phyloP scores from a whole-genome alignment of 2,113 vertebrate genomes.

The Malurus cyaneus region DNA sequence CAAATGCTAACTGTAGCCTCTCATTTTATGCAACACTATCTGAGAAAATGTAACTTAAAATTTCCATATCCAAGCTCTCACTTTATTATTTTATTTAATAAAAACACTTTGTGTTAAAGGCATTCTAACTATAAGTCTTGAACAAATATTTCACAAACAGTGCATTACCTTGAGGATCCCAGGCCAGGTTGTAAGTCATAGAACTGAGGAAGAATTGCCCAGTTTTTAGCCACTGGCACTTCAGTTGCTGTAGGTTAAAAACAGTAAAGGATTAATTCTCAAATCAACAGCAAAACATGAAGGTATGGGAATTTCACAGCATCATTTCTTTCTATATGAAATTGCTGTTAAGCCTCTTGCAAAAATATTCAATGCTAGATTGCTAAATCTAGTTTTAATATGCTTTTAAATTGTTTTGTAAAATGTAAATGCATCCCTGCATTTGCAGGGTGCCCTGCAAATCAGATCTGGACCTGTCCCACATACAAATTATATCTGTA shows the following conservation, averaged over 20 bases:
- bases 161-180: slow-evolving; percentile 96
- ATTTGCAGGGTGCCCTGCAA: background rate
- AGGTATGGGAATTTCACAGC: background rate
- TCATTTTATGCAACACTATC: background rate
- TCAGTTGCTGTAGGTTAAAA: slow-evolving; percentile 82
- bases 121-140: background rate
- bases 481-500: background rate
- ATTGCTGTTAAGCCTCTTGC: background rate
- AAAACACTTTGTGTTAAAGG: background rate
- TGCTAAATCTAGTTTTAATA: background rate
- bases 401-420: background rate
- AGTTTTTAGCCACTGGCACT: slow-evolving; percentile 98
- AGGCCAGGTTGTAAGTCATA: slow-evolving; percentile 96
- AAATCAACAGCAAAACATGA: background rate
- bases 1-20: background rate
- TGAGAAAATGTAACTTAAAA: background rate
- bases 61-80: background rate
- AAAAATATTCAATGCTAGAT: background rate
- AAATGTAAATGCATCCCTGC: background rate
- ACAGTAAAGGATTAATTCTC: slow-evolving; percentile 6
- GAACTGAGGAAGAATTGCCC: slow-evolving; percentile 97
- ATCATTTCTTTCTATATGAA: background rate
- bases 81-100: background rate
- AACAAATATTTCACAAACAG: slow-evolving; percentile 11
- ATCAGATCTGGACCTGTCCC: background rate